A percentile compares a stretch with the other conserved stretches of the same genome.
phyloP scores from a whole-genome alignment of 2,797 vertebrate genomes.

The Lepus townsendii region DNA sequence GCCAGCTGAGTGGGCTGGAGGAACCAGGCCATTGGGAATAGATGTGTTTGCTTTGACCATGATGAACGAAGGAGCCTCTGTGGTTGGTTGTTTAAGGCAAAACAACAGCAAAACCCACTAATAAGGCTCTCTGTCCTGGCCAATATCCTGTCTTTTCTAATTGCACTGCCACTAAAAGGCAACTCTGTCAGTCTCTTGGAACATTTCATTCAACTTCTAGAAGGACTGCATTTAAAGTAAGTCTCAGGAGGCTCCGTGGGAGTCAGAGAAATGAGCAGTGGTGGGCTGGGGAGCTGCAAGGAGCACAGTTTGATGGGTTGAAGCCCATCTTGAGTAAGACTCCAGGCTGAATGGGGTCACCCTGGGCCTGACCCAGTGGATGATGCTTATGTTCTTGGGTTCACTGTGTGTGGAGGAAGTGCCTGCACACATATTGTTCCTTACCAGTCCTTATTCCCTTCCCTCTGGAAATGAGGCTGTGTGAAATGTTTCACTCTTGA shows the following conservation, averaged over 20 bases:
- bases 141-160: constrained; percentile 76
- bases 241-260: constrained; percentile 43
- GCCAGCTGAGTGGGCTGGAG: neutral
- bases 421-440: constrained; percentile 1
- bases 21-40: constrained; percentile 74
- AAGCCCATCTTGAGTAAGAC: constrained; percentile 32
- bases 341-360: constrained; percentile 39
- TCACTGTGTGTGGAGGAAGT: neutral
- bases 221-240: constrained; percentile 51
- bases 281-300: neutral
- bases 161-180: constrained; percentile 80
- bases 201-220: constrained; percentile 73
- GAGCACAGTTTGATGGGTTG: constrained; percentile 3
- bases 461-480: neutral
- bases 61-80: constrained; percentile 84
- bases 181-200: constrained; percentile 62
- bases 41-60: constrained; percentile 83
- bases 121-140: constrained; percentile 86
- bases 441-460: constrained; percentile 44
- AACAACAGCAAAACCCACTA: constrained; percentile 37
- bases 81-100: constrained; percentile 84
- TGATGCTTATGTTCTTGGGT: constrained; percentile 46
- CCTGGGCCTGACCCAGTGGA: constrained; percentile 17
- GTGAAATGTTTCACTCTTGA: constrained; percentile 24
- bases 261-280: constrained; percentile 36